Evolutionary conservation across 2,797 vertebrate species (phyloP).

Genomic region (Bovichtus diacanthus): DNA sequence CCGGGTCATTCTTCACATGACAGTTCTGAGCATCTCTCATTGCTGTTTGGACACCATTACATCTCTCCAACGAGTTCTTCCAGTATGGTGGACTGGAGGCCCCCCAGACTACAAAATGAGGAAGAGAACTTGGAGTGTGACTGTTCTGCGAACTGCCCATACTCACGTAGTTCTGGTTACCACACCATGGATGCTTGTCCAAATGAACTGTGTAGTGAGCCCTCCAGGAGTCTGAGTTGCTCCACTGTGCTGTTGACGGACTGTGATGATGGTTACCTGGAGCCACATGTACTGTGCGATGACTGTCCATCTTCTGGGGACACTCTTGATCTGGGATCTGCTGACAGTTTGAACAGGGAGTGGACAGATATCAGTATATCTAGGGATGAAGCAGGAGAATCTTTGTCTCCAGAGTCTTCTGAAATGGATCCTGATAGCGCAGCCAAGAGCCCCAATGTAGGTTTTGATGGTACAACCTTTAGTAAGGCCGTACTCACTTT

Average conservation of each 20-base stretch:
- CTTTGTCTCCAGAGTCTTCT: slow-evolving; percentile 68
- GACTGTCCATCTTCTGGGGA: slow-evolving; percentile 70
- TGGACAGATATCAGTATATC: slow-evolving; percentile 73
- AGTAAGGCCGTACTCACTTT: slow-evolving; percentile 91
- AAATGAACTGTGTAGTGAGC: slow-evolving; percentile 72
- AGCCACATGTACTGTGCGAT: slow-evolving; percentile 73
- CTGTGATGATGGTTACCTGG: slow-evolving; percentile 76
- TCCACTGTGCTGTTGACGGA: slow-evolving; percentile 83
- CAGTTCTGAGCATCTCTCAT: slow-evolving; percentile 85
- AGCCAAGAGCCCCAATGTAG: slow-evolving; percentile 81
- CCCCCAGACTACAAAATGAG: slow-evolving; percentile 42
- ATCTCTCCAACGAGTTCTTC: slow-evolving; percentile 78
- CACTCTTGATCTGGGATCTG: slow-evolving; percentile 74
- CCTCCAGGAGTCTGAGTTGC: slow-evolving; percentile 82
- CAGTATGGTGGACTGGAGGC: slow-evolving; percentile 69
- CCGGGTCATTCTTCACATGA: slow-evolving; percentile 78
- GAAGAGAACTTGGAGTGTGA: slow-evolving; percentile 73
- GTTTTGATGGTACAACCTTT: slow-evolving; percentile 89
- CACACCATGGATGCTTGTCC: slow-evolving; percentile 78
- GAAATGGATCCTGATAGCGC: slow-evolving; percentile 77
- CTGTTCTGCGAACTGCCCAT: slow-evolving; percentile 79
- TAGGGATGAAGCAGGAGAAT: slow-evolving; percentile 60
- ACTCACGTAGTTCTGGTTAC: slow-evolving; percentile 83
- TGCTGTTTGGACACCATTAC: slow-evolving; percentile 81
- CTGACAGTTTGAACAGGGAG: slow-evolving; percentile 74